Conservation (phyloP, 2,888 invertebrate genomes). For the Chaetogeoica ovagalla region DNA sequence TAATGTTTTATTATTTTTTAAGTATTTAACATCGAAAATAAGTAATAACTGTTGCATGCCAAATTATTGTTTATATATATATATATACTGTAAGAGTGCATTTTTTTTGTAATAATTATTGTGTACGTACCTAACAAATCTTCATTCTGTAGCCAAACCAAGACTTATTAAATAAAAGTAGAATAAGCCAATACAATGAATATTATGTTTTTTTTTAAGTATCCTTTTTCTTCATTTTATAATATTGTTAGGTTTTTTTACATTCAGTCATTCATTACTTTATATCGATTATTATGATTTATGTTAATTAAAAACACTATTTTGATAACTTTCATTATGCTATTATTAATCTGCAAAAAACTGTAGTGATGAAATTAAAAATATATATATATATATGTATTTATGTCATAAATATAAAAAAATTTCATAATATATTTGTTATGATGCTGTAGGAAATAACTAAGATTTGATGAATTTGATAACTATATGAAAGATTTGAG, state of each 20-base stretch:
- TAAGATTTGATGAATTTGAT: too few species aligned
- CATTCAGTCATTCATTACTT: too few species aligned
- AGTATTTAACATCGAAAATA: slow-evolving; percentile 19
- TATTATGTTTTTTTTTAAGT: neutral
- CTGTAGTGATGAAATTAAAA: too few species aligned
- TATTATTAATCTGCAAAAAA: too few species aligned
- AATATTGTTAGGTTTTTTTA: neutral
- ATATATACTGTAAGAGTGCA: slow-evolving; percentile 23
- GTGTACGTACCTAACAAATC: slow-evolving; percentile 22
- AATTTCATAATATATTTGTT: too few species aligned
- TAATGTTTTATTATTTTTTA: slow-evolving; percentile 34
- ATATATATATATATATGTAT: too few species aligned
- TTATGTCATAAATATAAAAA: too few species aligned
- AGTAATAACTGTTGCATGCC: slow-evolving; percentile 44
- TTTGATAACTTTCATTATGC: too few species aligned
- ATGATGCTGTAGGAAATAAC: too few species aligned
- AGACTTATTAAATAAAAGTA: slow-evolving; percentile 40
- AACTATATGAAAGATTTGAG: too few species aligned
- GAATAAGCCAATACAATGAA: slow-evolving; percentile 18
- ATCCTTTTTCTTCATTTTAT: neutral
- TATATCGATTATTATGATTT: too few species aligned
- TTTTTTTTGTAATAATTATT: slow-evolving; percentile 27
- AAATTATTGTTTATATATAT: slow-evolving; percentile 41
- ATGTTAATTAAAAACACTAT: too few species aligned
- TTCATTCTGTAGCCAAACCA: slow-evolving; percentile 40